Evolutionary conservation across 2,113 vertebrate genomes (phyloP).

Genomic region (Crotalus helleri): DNA sequence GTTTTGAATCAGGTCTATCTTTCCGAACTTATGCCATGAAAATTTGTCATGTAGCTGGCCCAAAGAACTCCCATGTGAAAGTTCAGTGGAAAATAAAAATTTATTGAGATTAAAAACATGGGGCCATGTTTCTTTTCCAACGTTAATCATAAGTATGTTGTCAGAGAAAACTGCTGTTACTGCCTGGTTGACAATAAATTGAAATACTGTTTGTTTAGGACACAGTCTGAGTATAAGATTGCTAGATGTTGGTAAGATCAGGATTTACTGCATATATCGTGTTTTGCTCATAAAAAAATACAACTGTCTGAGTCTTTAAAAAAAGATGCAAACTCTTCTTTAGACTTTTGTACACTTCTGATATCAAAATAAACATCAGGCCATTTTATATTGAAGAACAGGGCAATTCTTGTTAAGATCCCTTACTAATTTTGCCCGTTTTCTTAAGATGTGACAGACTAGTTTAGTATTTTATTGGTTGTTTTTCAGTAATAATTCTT

Average conservation of each 20-base stretch:
- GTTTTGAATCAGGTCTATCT: neutral
- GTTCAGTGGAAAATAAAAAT: neutral
- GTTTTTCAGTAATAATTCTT: neutral
- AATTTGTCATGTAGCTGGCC: too few relatives aligned
- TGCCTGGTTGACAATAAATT: constrained; percentile 36
- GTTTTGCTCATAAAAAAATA: constrained; percentile 34
- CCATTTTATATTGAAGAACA: neutral
- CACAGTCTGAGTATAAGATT: constrained; percentile 51
- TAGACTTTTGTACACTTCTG: neutral
- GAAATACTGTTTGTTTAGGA: constrained; percentile 52
- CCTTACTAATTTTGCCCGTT: neutral
- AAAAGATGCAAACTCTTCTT: constrained; percentile 21
- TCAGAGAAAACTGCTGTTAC: constrained; percentile 28
- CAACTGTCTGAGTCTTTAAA: constrained; percentile 22
- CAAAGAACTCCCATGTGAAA: neutral
- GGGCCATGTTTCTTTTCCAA: constrained; percentile 6
- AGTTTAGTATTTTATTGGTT: neutral
- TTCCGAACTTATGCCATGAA: neutral
- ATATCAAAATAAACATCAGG: neutral
- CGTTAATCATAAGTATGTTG: constrained; percentile 44
- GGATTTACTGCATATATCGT: constrained; percentile 23
- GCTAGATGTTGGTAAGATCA: constrained; percentile 53
- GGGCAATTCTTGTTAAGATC: neutral
- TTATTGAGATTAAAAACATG: neutral
- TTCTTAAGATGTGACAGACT: neutral